Evolutionary conservation across 2,888 invertebrate species (phyloP).

Genomic region (Harmothoe impar): DNA sequence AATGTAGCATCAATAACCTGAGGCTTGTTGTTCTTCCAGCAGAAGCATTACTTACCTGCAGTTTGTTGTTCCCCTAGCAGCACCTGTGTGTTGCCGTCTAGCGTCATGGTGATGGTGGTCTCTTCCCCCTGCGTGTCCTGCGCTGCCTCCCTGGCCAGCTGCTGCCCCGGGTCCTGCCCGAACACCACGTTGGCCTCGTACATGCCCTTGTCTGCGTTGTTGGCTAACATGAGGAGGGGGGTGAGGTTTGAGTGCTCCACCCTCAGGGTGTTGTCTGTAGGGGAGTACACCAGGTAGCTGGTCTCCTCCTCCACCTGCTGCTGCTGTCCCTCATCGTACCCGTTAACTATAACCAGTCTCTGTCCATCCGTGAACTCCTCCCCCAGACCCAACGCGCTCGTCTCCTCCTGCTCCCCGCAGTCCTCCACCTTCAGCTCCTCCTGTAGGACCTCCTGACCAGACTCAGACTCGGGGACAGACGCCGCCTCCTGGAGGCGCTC

Average conservation of each 20-base stretch:
- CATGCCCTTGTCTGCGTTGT: slow-evolving; percentile 70
- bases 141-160: not conserved
- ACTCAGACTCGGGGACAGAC: not conserved
- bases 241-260: slow-evolving; percentile 27
- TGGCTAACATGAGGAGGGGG: slow-evolving; percentile 71
- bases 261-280: not conserved
- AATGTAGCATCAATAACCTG: not conserved
- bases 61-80: not conserved
- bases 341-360: not conserved
- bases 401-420: not conserved
- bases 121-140: not conserved
- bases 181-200: slow-evolving; percentile 69
- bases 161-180: not conserved
- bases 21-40: too few relatives aligned
- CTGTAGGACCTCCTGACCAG: not conserved
- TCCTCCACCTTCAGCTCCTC: not conserved
- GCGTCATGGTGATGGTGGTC: slow-evolving; percentile 3
- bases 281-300: not conserved
- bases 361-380: not conserved
- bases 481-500: slow-evolving; percentile 18
- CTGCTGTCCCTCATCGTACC: not conserved
- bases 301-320: not conserved
- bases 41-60: not conserved
- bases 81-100: not conserved
- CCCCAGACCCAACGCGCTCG: not conserved